phyloP scores from a whole-genome alignment of 2,888 invertebrate species.

The Yponomeuta sedellus region DNA sequence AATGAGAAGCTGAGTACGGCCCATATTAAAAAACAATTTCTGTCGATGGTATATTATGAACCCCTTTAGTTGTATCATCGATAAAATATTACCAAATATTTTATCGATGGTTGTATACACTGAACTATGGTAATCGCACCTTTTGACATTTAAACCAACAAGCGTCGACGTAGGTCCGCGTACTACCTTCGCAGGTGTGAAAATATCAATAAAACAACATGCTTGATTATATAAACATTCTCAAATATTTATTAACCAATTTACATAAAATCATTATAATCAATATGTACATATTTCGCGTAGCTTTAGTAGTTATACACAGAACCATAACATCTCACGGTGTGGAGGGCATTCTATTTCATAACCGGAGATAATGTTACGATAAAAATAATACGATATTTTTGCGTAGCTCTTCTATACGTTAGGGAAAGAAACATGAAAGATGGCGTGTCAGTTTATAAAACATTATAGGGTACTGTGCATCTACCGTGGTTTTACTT shows the following conservation, averaged over 20 bases:
- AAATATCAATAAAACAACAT: slow-evolving; percentile 22
- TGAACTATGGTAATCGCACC: no score
- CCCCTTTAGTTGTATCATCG: no score
- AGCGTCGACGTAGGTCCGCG: no score
- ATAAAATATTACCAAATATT: no score
- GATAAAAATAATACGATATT: slow-evolving; percentile 58
- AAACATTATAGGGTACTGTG: slow-evolving; percentile 2
- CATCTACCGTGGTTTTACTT: slow-evolving; percentile 17
- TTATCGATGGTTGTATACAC: no score
- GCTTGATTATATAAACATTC: slow-evolving; percentile 74
- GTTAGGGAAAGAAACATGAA: slow-evolving; percentile 30
- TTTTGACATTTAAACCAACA: no score
- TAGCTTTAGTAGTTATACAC: slow-evolving; percentile 70
- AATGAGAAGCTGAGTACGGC: no score
- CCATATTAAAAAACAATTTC: no score
- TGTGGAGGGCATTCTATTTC: slow-evolving; percentile 71
- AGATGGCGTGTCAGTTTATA: background rate
- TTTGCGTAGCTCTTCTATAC: slow-evolving; percentile 65
- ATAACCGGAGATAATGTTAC: slow-evolving; percentile 43
- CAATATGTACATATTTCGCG: slow-evolving; percentile 72
- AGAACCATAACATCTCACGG: slow-evolving; percentile 67
- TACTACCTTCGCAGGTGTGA: no score
- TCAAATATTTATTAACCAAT: slow-evolving; percentile 77
- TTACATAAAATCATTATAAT: slow-evolving; percentile 73
- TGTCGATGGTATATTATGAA: no score